Evolutionary conservation across 2,797 vertebrate genomes (phyloP), one percentile per base, ranked within the genome.

Genomic region (Rhabdophis nuchalis): DNA sequence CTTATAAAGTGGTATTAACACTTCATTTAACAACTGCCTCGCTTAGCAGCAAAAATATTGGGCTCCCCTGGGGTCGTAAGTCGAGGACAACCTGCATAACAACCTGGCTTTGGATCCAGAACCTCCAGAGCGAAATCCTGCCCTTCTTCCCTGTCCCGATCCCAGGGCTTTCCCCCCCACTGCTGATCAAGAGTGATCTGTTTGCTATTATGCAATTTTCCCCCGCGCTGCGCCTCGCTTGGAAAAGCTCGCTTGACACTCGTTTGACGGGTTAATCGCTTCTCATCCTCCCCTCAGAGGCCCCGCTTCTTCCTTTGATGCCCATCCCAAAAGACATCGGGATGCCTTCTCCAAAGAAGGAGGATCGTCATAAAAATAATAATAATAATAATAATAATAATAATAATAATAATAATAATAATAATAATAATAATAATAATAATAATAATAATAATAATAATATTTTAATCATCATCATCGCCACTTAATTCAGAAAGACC

Each of bases 121-220:
- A 4, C 32, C 68, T 77, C 32, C 32, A 41, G 32, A 20, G 23
- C 68, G 1, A 77, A 77, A 41, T 18, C n/a, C n/a, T 72, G 8
- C 32, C n/a, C 32, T 5, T 18, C 1, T 7, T 7, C n/a, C 16
- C 68, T 16, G 5, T 1, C 64, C 14, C 3, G 3, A 1, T 4
- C 6, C 32, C 7, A 23, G 8, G 7, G 3, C 0, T 77, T 20
- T 41, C 58, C 32, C 16, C 58, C 32, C 16, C 1, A 8, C 8
- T 77, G 18, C 36, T 77, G 72, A 77, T 77, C 72, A 77, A 23
- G 72, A 77, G 72, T 77, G 72, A 77, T 77, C 72, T 77, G 72
- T 77, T 77, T 77, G 72, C 72, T 41, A 77, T 77, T 77, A 77
- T 77, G 72, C 72, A 23, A 77, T 77, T 77, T 41, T 23, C 1